phyloP scores from a whole-genome alignment of 1,140 invertebrate species.

The Orchestia grillus region DNA sequence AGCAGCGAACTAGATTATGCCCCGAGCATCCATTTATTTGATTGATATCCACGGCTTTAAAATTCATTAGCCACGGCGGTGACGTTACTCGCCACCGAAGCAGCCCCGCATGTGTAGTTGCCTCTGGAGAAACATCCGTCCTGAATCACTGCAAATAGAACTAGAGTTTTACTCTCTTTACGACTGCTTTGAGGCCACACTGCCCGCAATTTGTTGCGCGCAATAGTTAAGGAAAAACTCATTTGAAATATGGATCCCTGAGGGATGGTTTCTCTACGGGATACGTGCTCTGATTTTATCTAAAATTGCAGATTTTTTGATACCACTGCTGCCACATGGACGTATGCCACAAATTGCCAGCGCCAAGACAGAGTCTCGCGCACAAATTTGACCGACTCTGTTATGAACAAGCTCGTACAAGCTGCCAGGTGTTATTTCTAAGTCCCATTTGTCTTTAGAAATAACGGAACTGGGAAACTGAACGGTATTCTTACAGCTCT shows the following conservation, averaged over 20 bases:
- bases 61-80: neutral
- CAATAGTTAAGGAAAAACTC: conserved; percentile 42
- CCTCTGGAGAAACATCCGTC: neutral
- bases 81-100: neutral
- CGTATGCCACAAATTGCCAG: neutral
- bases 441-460: neutral
- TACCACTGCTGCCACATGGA: neutral
- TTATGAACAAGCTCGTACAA: neutral
- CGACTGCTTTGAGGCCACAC: conserved; percentile 33
- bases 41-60: neutral
- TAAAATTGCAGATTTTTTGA: neutral
- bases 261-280: neutral
- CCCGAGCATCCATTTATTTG: conserved; percentile 38
- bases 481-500: too few species aligned
- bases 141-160: conserved; percentile 47
- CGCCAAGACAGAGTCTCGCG: neutral
- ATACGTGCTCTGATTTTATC: conserved; percentile 7
- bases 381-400: neutral
- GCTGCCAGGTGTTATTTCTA: neutral
- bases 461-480: too few species aligned
- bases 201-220: conserved; percentile 41
- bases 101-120: neutral
- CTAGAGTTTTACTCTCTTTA: conserved; percentile 34
- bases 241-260: conserved; percentile 40
- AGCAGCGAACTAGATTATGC: conserved; percentile 34